Percentiles rank a stretch among this genome's conserved stretches.
These are phyloP conservation scores for Phenganax stokvisi DNA, from an alignment of 92 coral and sea anemone genomes.

Conservation along the genomic window DNA sequence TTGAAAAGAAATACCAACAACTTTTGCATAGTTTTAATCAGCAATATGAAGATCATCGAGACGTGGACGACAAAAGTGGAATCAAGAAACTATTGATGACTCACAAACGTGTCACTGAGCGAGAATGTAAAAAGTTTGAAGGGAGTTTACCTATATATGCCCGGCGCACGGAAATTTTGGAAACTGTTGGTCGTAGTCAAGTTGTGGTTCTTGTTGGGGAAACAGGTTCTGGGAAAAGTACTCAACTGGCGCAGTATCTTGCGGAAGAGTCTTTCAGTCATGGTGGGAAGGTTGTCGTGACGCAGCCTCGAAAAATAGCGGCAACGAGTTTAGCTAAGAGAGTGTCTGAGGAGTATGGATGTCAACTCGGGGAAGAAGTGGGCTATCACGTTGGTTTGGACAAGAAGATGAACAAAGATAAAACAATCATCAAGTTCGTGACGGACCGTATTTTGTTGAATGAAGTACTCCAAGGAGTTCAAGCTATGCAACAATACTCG, in stretches of 20 bases:
- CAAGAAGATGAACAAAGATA: conserved; percentile 35
- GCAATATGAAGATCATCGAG: conserved; percentile 21
- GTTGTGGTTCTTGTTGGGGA: conserved; percentile 78
- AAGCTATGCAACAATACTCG: conserved; percentile 58
- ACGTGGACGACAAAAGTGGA: conserved; percentile 1
- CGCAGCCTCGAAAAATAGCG: conserved; percentile 94
- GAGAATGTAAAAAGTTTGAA: conserved; percentile 62
- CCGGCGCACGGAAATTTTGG: conserved; percentile 51
- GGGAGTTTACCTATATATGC: conserved; percentile 85
- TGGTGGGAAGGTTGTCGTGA: conserved; percentile 59
- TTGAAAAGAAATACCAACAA: conserved; percentile 31
- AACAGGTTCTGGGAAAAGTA: conserved; percentile 97
- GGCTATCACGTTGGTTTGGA: conserved; percentile 68
- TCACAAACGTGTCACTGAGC: conserved; percentile 2
- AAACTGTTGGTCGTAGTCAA: conserved; percentile 55
- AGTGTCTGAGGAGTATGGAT: conserved; percentile 75
- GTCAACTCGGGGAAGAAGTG: conserved; percentile 60
- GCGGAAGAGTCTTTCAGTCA: conserved; percentile 69
- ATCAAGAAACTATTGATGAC: not conserved
- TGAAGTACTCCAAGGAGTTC: conserved; percentile 64
- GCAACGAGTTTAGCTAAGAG: conserved; percentile 74
- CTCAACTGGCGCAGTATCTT: conserved; percentile 80
- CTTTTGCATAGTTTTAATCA: conserved; percentile 35
- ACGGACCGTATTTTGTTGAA: conserved; percentile 81
- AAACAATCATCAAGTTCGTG: conserved; percentile 56